Conservation (phyloP, 2,888 invertebrate genomes). For the Orthonychiurus folsomi region DNA sequence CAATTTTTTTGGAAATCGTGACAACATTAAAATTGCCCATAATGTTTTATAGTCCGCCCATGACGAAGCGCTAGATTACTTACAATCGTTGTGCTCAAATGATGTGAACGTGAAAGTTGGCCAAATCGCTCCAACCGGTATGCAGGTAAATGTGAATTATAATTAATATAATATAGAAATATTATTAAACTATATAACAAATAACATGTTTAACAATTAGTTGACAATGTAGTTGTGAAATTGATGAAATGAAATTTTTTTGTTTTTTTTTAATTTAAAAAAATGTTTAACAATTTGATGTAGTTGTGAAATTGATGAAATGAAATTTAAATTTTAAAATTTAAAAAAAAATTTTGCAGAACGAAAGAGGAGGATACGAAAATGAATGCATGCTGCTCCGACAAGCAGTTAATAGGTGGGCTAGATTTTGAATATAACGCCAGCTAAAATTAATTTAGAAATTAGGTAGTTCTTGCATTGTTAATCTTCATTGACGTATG, state of each 20-base stretch:
- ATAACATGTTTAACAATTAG: too few species aligned
- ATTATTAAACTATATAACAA: too few species aligned
- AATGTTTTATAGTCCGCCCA: conserved; percentile 52
- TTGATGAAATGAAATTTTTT: too few species aligned
- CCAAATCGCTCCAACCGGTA: conserved; percentile 58
- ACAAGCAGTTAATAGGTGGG: conserved; percentile 53
- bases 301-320: too few species aligned
- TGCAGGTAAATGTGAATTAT: too few species aligned
- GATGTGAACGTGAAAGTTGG: conserved; percentile 58
- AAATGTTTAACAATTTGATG: too few species aligned
- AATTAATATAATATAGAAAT: too few species aligned
- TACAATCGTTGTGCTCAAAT: conserved; percentile 59
- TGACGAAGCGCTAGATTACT: conserved; percentile 53
- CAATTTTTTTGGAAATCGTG: background rate
- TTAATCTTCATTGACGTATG: background rate
- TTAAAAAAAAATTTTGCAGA: too few species aligned
- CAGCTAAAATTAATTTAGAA: background rate
- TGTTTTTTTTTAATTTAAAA: too few species aligned
- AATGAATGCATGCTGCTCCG: conserved; percentile 64
- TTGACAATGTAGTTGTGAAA: too few species aligned
- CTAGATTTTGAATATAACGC: conserved; percentile 7
- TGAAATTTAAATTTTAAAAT: too few species aligned
- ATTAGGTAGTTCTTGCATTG: background rate
- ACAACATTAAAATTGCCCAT: too few species aligned
- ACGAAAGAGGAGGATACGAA: conserved; percentile 60